Base-by-base conservation (phyloP, 2,113 vertebrate genomes). In the Calidris pugnax region DNA sequence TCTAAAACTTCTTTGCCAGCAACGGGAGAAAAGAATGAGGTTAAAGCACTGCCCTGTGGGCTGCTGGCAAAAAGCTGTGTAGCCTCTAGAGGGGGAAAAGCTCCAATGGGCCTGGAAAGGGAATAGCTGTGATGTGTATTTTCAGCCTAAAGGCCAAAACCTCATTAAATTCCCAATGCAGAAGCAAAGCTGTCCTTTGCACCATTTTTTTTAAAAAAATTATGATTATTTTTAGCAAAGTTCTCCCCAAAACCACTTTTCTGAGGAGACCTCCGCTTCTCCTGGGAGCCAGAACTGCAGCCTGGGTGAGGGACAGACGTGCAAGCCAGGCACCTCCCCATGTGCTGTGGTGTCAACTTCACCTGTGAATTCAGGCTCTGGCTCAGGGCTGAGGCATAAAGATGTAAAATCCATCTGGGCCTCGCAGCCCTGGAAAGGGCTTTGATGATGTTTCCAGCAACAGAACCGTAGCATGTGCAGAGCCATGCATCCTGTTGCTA, bases 381-480 rank as follows among this genome's bases (percentile, higher is more conserved):
- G 93, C 95, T 92, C 59, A 28, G 82, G 48, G 60, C 72, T 96
- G 79, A 18, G 53, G 85, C 72, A 79, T 26, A 64, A 72, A 82
- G 88, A 93, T 95, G 89, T 84, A 85, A 94, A 96, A 87, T 59
- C 84, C 95, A 92, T 81, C 86, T 86, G 66, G 75, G 73, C 67
- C 84, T 60, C 43, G 79, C 47, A 92, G 87, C 62, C 60, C 86
- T 95, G 92, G 87, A 93, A 94, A 90, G 82, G 22, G 59, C 91
- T 95, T 93, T 85, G 92, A 96, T 97, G 93, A 71, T 45, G 80
- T 94, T 94, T 94, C 93, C 94, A 96, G 95, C 89, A 96, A 66
- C n/a, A 97, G 90, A 89, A 97, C 90, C 21, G 68, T 51, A 94
- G 85, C 87, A 64, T 68, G 71, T 76, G 76, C 80, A 57, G 92